Conservation (phyloP, 2,888 invertebrate genomes). For the Seladonia tumulorum region DNA sequence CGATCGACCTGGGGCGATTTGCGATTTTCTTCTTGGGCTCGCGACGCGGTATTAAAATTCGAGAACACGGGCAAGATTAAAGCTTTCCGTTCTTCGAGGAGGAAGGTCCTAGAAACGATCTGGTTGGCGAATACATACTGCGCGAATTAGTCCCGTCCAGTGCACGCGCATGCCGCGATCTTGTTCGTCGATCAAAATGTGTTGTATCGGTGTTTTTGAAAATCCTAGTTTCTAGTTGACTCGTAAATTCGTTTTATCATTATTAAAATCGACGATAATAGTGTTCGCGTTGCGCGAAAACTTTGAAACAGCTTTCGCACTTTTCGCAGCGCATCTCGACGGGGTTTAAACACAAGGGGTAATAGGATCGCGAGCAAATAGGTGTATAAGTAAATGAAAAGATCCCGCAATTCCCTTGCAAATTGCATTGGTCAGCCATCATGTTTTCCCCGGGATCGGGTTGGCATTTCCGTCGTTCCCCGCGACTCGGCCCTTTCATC, state of each 20-base stretch:
- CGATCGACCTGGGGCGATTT: slow-evolving; percentile 1
- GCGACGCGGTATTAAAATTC: slow-evolving; percentile 6
- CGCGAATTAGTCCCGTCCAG: not conserved
- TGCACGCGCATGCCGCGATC: not conserved
- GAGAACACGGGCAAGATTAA: not conserved
- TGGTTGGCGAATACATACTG: not conserved
- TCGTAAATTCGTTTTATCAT: too few relatives aligned
- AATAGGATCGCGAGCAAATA: not conserved
- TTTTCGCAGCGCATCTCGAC: not conserved
- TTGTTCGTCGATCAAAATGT: not conserved
- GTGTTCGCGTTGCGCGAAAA: not conserved
- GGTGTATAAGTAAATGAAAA: slow-evolving; percentile 10
- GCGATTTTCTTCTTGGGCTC: not conserved
- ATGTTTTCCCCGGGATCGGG: slow-evolving; percentile 12
- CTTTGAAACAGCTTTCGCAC: not conserved
- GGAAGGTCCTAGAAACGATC: not conserved
- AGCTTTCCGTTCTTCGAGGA: not conserved
- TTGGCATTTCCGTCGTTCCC: not conserved
- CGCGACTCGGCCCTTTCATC: not conserved
- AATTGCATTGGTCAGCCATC: slow-evolving; percentile 47
- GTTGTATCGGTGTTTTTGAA: not conserved
- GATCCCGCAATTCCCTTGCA: slow-evolving; percentile 22
- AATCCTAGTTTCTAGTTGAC: not conserved
- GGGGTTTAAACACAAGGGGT: not conserved
- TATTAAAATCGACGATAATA: not conserved